phyloP scores from a whole-genome alignment of 2,888 invertebrate genomes.

The Watsonalla binaria region DNA sequence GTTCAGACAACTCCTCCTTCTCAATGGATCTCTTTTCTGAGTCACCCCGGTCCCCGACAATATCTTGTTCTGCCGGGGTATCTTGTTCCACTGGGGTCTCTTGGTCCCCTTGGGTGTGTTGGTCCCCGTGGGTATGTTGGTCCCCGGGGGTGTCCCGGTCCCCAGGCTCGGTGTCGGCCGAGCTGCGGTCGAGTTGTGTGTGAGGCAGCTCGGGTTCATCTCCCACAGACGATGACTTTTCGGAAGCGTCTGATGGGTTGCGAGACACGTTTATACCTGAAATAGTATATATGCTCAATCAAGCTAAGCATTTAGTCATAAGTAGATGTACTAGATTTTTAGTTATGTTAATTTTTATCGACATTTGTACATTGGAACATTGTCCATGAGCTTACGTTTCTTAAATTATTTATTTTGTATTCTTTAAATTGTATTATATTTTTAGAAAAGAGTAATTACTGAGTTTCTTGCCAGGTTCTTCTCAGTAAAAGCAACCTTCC shows the following conservation, averaged over 20 bases:
- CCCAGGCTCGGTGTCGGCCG: slow-evolving; percentile 24
- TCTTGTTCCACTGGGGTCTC: slow-evolving; percentile 18
- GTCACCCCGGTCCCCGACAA: slow-evolving; percentile 11
- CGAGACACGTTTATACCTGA: slow-evolving; percentile 64
- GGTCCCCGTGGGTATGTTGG: slow-evolving; percentile 24
- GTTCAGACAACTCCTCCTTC: slow-evolving; percentile 24
- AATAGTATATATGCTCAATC: not conserved
- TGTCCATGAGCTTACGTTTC: too few species aligned
- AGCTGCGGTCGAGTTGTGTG: slow-evolving; percentile 24
- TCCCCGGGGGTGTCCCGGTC: slow-evolving; percentile 13
- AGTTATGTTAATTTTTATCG: too few species aligned
- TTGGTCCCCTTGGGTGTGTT: slow-evolving; percentile 18
- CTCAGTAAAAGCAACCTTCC: too few species aligned
- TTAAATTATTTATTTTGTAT: too few species aligned
- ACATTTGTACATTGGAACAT: too few species aligned
- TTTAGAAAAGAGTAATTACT: too few species aligned
- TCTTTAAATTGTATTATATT: too few species aligned
- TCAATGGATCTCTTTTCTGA: slow-evolving; percentile 15
- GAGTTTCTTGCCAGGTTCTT: too few species aligned
- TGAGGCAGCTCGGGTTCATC: slow-evolving; percentile 27
- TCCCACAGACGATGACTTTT: slow-evolving; percentile 27
- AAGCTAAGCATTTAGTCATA: too few species aligned
- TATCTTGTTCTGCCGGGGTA: slow-evolving; percentile 16
- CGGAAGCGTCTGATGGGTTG: slow-evolving; percentile 68
- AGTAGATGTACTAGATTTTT: too few species aligned